A percentile compares a stretch with the other conserved stretches of the same genome.
Conservation (phyloP, 2,888 invertebrate genomes). For the Alloplasta piceator region DNA sequence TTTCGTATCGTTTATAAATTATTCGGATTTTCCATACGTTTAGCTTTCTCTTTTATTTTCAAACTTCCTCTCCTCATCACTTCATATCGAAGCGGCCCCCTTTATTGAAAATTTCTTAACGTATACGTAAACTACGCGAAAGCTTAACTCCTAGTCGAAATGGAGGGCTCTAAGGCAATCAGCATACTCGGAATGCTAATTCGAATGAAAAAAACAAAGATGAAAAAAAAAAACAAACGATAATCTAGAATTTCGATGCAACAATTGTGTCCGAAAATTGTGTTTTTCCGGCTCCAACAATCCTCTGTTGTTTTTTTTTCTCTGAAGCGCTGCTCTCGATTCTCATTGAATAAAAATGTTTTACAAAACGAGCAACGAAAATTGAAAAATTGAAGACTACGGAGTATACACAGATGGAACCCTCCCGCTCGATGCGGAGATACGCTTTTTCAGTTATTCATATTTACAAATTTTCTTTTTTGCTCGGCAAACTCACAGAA, state of each 20-base stretch:
- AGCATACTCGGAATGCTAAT: conserved; percentile 58
- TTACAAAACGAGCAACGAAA: conserved; percentile 46
- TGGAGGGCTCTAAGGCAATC: conserved; percentile 69
- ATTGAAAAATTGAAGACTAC: conserved; percentile 36
- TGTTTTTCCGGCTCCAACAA: not conserved
- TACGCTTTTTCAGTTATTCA: conserved; percentile 46
- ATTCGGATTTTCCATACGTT: conserved; percentile 38
- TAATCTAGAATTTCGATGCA: conserved; percentile 41
- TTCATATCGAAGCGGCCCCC: not conserved
- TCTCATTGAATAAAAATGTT: conserved; percentile 22
- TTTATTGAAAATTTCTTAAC: conserved; percentile 65
- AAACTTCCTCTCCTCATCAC: not conserved
- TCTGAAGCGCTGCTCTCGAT: not conserved
- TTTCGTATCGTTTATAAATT: conserved; percentile 8
- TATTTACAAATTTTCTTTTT: conserved; percentile 41
- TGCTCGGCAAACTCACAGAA: conserved; percentile 26
- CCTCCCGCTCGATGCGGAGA: conserved; percentile 57
- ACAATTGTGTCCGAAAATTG: not conserved
- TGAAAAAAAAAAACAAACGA: conserved; percentile 29
- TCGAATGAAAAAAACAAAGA: conserved; percentile 47
- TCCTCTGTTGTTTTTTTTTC: not conserved
- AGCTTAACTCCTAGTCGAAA: conserved; percentile 65
- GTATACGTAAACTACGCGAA: conserved; percentile 51
- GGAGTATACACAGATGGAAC: conserved; percentile 51
- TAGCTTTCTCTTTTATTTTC: not conserved